Conservation (phyloP, 2,888 invertebrate genomes). For the Ptilodon capucinus region DNA sequence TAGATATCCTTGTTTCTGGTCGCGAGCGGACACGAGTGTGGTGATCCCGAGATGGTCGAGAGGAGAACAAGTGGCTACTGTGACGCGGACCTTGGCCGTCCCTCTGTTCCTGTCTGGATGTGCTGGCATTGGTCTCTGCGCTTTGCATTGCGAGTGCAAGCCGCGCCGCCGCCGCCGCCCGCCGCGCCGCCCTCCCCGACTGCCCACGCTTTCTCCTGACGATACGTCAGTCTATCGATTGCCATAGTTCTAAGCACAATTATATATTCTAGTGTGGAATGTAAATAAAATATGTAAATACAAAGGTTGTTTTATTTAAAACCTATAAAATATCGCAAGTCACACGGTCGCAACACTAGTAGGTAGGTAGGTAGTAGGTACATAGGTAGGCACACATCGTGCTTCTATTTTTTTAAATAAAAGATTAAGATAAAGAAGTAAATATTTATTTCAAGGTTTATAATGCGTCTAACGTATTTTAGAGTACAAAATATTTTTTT, state of each 20-base stretch:
- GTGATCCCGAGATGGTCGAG: constrained; percentile 92
- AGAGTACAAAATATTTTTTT: constrained; percentile 54
- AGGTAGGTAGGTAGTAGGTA: too few species aligned
- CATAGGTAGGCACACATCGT: too few species aligned
- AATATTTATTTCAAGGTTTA: constrained; percentile 58
- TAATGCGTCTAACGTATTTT: constrained; percentile 52
- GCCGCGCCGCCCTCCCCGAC: constrained; percentile 84
- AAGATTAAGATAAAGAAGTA: constrained; percentile 38
- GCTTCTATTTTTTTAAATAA: too few species aligned
- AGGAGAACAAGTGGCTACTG: constrained; percentile 90
- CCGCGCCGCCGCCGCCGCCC: constrained; percentile 86
- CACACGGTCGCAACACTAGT: too few species aligned
- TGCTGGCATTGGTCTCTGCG: constrained; percentile 92
- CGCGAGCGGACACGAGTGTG: constrained; percentile 90
- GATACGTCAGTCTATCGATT: constrained; percentile 76
- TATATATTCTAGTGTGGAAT: constrained; percentile 34
- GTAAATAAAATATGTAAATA: constrained; percentile 50
- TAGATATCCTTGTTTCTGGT: constrained; percentile 86
- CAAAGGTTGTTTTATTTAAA: constrained; percentile 17
- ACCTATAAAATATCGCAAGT: too few species aligned
- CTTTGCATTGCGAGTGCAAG: constrained; percentile 93
- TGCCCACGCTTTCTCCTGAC: constrained; percentile 81
- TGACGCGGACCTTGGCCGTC: constrained; percentile 92
- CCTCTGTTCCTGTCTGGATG: constrained; percentile 92
- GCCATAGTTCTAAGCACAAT: constrained; percentile 52